Evolutionary conservation across 2,888 invertebrate genomes (phyloP).

Genomic region (Mermis nigrescens): DNA sequence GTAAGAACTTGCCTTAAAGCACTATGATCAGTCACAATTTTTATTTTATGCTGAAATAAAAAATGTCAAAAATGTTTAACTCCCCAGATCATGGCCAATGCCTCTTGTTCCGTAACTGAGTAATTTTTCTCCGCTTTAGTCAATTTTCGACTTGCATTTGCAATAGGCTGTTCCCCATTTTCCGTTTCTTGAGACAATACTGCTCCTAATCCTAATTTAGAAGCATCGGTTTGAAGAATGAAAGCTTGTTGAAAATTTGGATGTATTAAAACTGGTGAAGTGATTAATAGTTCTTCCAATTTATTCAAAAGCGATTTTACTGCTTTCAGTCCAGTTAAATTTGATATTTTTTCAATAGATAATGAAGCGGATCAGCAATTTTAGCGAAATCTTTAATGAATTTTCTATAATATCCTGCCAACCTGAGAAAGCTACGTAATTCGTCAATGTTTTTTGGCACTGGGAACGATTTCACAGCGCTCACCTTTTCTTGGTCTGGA

Average conservation of each 20-base stretch:
- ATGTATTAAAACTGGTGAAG: neutral
- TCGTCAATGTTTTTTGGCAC: neutral
- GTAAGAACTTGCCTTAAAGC: neutral
- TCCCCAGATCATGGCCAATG: neutral
- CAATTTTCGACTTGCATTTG: neutral
- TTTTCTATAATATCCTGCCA: neutral
- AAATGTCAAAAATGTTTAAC: neutral
- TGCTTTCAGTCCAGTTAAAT: neutral
- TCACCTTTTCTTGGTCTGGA: neutral
- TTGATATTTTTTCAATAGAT: neutral
- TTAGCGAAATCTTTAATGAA: neutral
- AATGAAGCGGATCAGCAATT: neutral
- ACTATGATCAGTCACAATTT: neutral
- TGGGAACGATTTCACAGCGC: neutral
- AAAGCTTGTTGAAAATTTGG: neutral
- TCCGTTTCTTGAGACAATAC: neutral
- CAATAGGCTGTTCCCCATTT: neutral
- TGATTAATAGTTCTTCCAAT: neutral
- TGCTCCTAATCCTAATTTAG: neutral
- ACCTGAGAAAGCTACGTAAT: neutral
- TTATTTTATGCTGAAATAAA: neutral
- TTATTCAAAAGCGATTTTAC: neutral
- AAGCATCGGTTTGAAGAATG: neutral
- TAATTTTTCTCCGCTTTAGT: neutral
- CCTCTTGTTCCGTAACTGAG: neutral